Evolutionary conservation across 2,113 vertebrate genomes (phyloP).

Genomic region (Erinaceus europaeus): DNA sequence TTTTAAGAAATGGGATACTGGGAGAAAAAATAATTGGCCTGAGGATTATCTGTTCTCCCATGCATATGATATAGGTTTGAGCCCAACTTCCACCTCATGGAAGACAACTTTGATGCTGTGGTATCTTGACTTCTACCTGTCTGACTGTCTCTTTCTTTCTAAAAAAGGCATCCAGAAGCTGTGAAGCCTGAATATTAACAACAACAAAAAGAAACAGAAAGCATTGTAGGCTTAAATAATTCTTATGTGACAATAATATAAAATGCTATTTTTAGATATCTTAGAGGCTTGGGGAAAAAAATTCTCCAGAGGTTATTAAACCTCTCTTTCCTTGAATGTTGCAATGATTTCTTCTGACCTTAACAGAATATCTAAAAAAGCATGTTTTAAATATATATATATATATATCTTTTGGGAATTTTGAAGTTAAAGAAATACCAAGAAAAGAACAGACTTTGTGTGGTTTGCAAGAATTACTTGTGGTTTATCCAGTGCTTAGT

Average conservation of each 20-base stretch:
- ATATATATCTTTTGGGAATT: background rate
- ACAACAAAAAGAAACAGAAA: background rate
- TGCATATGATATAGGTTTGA: too few species aligned
- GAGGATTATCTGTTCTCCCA: too few species aligned
- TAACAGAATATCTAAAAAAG: constrained; percentile 16
- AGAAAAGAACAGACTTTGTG: background rate
- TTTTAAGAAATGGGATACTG: too few species aligned
- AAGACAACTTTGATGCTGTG: too few species aligned
- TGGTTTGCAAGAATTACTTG: background rate
- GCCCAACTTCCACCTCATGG: too few species aligned
- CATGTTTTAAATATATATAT: too few species aligned
- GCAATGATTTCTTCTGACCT: background rate
- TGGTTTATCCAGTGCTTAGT: background rate
- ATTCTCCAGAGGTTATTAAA: background rate
- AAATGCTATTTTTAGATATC: background rate
- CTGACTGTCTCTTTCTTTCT: too few species aligned
- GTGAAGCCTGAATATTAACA: too few species aligned
- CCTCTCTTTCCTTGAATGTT: background rate
- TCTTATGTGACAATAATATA: background rate
- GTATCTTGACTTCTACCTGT: too few species aligned
- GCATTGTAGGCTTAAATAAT: background rate
- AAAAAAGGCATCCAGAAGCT: too few species aligned
- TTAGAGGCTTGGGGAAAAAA: background rate
- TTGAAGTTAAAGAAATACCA: background rate
- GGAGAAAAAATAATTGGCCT: too few species aligned